phyloP scores from a whole-genome alignment of 2,113 vertebrate genomes.

The Ariopsis seemanni region DNA sequence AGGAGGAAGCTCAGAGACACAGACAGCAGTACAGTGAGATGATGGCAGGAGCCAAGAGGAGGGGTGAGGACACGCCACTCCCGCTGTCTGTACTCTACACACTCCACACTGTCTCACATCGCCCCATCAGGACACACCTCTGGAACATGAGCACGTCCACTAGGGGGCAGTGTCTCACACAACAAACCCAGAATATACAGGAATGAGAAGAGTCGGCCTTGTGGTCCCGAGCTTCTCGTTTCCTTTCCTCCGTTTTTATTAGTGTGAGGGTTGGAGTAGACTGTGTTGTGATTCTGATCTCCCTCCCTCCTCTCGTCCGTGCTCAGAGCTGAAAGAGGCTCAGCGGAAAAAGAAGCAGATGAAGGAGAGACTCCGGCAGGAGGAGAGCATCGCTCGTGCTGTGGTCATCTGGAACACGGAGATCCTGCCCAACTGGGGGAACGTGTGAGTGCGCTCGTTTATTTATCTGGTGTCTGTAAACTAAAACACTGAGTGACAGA shows the following conservation, averaged over 20 bases:
- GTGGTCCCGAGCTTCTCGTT: neutral
- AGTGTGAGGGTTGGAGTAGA: neutral
- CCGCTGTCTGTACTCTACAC: neutral
- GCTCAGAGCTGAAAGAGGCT: conserved; percentile 93
- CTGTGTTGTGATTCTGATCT: neutral
- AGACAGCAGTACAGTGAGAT: conserved; percentile 94
- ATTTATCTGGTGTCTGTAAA: neutral
- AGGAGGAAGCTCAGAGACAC: conserved; percentile 92
- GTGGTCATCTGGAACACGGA: conserved; percentile 97
- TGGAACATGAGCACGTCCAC: neutral
- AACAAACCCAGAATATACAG: neutral
- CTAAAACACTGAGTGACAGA: too few relatives aligned
- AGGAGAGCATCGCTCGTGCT: conserved; percentile 93
- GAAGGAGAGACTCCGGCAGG: conserved; percentile 93
- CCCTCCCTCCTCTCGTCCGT: neutral
- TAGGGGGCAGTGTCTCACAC: neutral
- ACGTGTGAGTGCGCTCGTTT: conserved; percentile 76
- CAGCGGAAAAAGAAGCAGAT: conserved; percentile 97
- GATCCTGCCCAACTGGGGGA: conserved; percentile 97
- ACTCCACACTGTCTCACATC: neutral
- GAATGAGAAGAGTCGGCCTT: neutral
- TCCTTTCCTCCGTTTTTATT: neutral
- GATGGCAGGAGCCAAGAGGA: conserved; percentile 93
- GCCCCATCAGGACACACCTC: neutral
- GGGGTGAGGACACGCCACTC: conserved; percentile 73